Base-by-base conservation (phyloP, 2,113 vertebrate genomes). In the Prunella fulvescens region DNA sequence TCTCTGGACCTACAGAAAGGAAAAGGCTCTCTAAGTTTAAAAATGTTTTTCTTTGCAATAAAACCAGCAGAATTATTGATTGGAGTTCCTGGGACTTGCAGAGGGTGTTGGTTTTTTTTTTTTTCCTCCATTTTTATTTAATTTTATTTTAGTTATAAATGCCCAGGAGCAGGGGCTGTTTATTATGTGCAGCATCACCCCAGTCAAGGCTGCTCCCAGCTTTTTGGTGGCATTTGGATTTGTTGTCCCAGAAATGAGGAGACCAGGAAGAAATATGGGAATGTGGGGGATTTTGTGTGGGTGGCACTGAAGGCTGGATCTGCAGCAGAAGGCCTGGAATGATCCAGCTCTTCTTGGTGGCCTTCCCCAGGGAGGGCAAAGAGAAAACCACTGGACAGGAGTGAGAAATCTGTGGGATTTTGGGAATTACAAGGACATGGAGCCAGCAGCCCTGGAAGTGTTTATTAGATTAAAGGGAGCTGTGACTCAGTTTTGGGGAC, bases 21-120 rank as follows among this genome's bases (percentile, higher is more conserved):
- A 77, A 83, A 91, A 25, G 81, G 89, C 57, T 84, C 33, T 71
- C 8, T 5, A 39, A 28, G 40, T 91, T 58, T 62, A 37, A 74
- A 88, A 81, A 62, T 80, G 58, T 66, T 86, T 77, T 81, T 57
- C 48, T 89, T 60, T 69, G 57, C 71, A 76, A 18, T 93, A 61
- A 64, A 93, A 39, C 4, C 8, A 56, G 35, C 22, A 7, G 60
- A 37, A 8, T 89, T 86, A 64, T 76, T 95, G 87, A 25, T 61
- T 56, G 11, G 53, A 62, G 57, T 48, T 91, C 61, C 45, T 64
- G 56, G 20, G 79, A 13, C 35, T 92, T 51, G 62, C 23, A 44
- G 9, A 61, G 44, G 9, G 11, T 60, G 13, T 45, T 5, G 3
- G 2, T 1, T n/a, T 25, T 50, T 19, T 19, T 20, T 15, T 10